phyloP scores from a whole-genome alignment of 2,797 vertebrate species.

The Tadarida brasiliensis region DNA sequence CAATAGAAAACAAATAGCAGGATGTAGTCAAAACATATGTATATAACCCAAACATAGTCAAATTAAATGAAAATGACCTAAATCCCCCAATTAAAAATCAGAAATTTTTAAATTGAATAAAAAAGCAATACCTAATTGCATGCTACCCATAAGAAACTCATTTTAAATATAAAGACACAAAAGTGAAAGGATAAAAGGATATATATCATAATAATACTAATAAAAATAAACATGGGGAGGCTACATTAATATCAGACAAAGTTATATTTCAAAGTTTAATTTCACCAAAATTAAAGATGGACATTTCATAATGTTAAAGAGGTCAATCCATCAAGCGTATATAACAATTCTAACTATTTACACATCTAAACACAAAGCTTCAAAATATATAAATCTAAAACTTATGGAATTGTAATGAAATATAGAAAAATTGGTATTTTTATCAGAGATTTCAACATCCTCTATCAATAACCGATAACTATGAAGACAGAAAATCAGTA shows the following conservation, averaged over 20 bases:
- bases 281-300: not conserved
- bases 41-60: not conserved
- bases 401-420: not conserved
- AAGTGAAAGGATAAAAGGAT: not conserved
- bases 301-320: not conserved
- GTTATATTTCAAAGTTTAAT: not conserved
- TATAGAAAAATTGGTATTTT: not conserved
- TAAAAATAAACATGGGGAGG: not conserved
- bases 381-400: not conserved
- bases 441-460: not conserved
- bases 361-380: not conserved
- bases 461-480: not conserved
- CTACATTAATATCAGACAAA: not conserved
- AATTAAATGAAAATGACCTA: not conserved
- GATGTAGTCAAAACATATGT: not conserved
- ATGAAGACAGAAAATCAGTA: not conserved
- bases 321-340: not conserved
- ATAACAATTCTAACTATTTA: conserved; percentile 23
- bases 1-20: not conserved
- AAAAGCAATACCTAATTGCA: no score
- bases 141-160: no score
- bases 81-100: no score
- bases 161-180: not conserved
- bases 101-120: no score
- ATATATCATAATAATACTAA: not conserved